These are phyloP conservation scores for Drosophila obscura DNA, from an alignment of 1,140 invertebrate genomes.

Conservation along the genomic window DNA sequence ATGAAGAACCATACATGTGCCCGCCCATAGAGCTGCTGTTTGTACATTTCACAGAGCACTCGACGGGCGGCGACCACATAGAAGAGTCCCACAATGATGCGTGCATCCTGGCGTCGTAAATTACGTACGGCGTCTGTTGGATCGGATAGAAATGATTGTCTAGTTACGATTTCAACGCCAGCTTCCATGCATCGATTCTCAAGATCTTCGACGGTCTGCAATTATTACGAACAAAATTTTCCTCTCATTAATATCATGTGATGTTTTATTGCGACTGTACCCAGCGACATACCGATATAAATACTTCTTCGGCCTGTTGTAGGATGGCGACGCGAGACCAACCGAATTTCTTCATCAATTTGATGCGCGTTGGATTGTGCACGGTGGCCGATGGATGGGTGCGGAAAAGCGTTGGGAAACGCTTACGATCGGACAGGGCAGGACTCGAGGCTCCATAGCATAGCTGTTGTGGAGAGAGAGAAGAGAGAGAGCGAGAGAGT, in stretches of 20 bases:
- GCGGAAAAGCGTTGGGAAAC: constrained; percentile 98
- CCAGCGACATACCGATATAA: constrained; percentile 93
- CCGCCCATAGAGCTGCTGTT: constrained; percentile 96
- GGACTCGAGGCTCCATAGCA: constrained; percentile 99
- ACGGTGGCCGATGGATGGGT: constrained; percentile 99
- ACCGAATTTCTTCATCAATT: constrained; percentile 97
- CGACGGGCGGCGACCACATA: constrained; percentile 96
- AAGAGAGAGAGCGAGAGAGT: not conserved
- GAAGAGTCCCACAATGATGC: constrained; percentile 99
- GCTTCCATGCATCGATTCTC: constrained; percentile 96
- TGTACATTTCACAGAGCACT: constrained; percentile 98
- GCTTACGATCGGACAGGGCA: constrained; percentile 97
- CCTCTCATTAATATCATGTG: too few relatives aligned
- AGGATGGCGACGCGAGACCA: constrained; percentile 99
- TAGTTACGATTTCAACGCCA: constrained; percentile 96
- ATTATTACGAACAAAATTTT: too few relatives aligned
- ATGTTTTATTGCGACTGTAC: not conserved
- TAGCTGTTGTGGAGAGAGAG: constrained; percentile 86
- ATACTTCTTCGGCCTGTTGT: constrained; percentile 99
- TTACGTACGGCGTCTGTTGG: constrained; percentile 98
- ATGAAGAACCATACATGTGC: constrained; percentile 99
- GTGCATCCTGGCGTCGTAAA: constrained; percentile 95
- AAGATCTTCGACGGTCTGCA: constrained; percentile 97
- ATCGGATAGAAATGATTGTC: constrained; percentile 98
- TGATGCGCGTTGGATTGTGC: constrained; percentile 99